phyloP scores from a whole-genome alignment of 2,888 invertebrate genomes.

The Leptarthrus brevirostris region DNA sequence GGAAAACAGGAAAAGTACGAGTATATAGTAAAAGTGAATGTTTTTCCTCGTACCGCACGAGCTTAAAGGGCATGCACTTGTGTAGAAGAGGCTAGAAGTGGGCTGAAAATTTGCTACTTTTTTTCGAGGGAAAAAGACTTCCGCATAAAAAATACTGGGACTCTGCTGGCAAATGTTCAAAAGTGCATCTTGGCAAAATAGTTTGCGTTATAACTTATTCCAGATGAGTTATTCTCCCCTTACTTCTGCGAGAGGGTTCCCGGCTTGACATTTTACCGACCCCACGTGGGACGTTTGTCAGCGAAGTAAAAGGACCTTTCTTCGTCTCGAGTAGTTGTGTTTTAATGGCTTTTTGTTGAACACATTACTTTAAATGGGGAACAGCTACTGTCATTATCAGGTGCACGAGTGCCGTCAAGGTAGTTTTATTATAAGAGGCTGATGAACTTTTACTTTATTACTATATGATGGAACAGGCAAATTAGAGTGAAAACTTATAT shows the following conservation, averaged over 20 bases:
- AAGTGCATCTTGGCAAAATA: slow-evolving; percentile 44
- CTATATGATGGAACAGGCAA: too few relatives aligned
- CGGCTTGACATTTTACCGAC: background rate
- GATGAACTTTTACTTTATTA: slow-evolving; percentile 11
- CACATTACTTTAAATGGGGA: background rate
- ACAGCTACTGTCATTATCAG: background rate
- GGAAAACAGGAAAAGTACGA: slow-evolving; percentile 28
- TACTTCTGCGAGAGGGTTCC: background rate
- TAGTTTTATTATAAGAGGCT: slow-evolving; percentile 7
- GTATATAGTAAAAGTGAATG: slow-evolving; percentile 19
- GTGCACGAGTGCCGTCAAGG: background rate
- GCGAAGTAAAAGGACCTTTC: slow-evolving; percentile 3
- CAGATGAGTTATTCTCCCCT: slow-evolving; percentile 13
- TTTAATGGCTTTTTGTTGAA: slow-evolving; percentile 27
- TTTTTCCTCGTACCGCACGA: background rate
- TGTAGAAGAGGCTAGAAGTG: slow-evolving; percentile 2
- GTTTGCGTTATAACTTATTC: slow-evolving; percentile 41
- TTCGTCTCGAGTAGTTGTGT: slow-evolving; percentile 14
- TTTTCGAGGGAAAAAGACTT: slow-evolving; percentile 11
- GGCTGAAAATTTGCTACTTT: background rate
- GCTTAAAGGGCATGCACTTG: background rate
- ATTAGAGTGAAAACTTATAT: too few relatives aligned
- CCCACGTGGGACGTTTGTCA: background rate
- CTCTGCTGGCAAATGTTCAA: slow-evolving; percentile 33
- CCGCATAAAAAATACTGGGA: slow-evolving; percentile 4